Base-by-base conservation (phyloP, 2,113 vertebrate genomes). In the Cebidichthys violaceus region DNA sequence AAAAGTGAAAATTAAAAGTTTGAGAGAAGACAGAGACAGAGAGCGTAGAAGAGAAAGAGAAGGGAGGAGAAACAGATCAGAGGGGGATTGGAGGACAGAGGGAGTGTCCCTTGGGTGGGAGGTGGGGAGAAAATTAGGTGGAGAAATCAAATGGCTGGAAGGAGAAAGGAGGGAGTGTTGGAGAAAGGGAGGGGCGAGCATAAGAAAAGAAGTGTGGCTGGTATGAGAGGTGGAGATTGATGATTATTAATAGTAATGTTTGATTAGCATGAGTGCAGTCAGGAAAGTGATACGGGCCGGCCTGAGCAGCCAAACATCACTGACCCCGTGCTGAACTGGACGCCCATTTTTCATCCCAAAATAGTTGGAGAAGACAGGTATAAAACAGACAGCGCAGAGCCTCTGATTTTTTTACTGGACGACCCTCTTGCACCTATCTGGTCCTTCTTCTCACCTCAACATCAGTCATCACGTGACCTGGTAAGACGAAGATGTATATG, bases 171-270 rank as follows among this genome's bases (percentile, higher is more conserved):
- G 29, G 41, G 54, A 71, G 75, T 3, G n/a, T 54, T 18, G 24
- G 50, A 52, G 33, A 45, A 31, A 37, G 69, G 77, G 68, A 78
- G 66, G 75, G 67, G 43, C 47, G 71, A 45, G 27, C 24, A 77
- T 73, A 57, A 89, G 74, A 79, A 75, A 84, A 71, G 70, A 82
- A 57, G 61, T 13, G 33, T 70, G 66, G 9, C 69, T 59, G 77
- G 59, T 68, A 45, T 10, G 37, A 85, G 47, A 69, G 75, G 47
- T 35, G 73, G n/a, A 70, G 67, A 83, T 67, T 37, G 72, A 79
- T 18, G 54, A 85, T 85, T 87, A 87, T 89, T 88, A 87, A 86
- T 89, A 86, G 89, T 73, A 70, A 83, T 71, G 84, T 88, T 84
- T 91, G 86, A 92, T 88, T 92, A 84, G 62, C 41, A 29, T 6